Base-by-base conservation (phyloP, 2,797 vertebrate species). In the Pelodytes ibericus region DNA sequence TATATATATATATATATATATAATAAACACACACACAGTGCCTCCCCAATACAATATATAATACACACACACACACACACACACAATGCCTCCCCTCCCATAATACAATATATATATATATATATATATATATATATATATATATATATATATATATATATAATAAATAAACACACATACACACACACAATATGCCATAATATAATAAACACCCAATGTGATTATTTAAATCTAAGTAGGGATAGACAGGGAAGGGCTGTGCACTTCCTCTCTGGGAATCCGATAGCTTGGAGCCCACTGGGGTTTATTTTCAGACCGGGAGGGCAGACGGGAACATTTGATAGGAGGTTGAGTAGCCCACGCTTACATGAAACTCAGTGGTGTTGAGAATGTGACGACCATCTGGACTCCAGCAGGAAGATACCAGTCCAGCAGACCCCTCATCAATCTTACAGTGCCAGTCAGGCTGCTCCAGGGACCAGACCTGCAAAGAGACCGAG, bases 361-460 rank as follows among this genome's bases (percentile, higher is more conserved):
- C 88, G 93, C 97, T 97, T 90, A 99, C 97, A 71, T 98, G 95
- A 90, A 99, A 99, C 87, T 99, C 97, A 0, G 96, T 96, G 31
- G 98, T 98, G 86, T 99, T 99, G 89, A 99, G 95, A 87, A 99
- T 92, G 94, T 99, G 98, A 91, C 98, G 96, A 80, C 96, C 96
- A 7, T 99, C 98, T 0, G 96, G 97, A 83, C 98, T 97, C 98
- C 98, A 99, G 83, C 95, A 94, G 0, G 97, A 97, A 39, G 95
- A 93, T 81, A 97, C 94, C 82, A 99, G 90, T 70, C 98, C 97
- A 0, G 97, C 97, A 0, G 96, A 99, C 41, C 98, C 98, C 87
- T 99, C 98, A 11, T 99, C 97, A 24, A 99, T 97, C 85, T 95
- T 96, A 83, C 97, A 99, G 92, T 95, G 95, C 97, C 98, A 99